Evolutionary conservation across 37 sponge, comb jelly and placozoan genomes (phyloP), one percentile per base, ranked within the genome.

Genomic region (Ephydatia muelleri): DNA sequence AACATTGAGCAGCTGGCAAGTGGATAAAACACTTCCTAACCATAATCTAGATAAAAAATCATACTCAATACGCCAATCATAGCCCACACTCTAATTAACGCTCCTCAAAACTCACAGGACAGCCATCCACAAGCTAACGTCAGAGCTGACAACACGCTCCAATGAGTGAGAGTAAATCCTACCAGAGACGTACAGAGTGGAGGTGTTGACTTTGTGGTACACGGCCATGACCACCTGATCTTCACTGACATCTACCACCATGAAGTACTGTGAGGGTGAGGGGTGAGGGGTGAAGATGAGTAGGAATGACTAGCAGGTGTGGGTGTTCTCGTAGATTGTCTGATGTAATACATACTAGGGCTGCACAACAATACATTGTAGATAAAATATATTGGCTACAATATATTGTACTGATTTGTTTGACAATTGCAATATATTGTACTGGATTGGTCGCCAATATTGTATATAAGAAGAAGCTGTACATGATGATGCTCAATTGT

Each of bases 181-280:
- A 8, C 97, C 94, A 31, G 97, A 96, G 38, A 91, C 65, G 80
- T 96, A 96, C 35, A 96, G 87, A 67, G 86, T 88, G 26, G 94
- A 89, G 82, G 69, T 84, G 85, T 91, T 91, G 70, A 70, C 80
- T 40, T 85, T 68, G 72, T 96, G 96, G 73, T 91, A 89, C 37
- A 96, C 96, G 14, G 89, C 96, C 8, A 96, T 86, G 75, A 96
- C 86, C 48, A 93, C 92, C 80, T 93, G 94, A 26, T 81, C 82
- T 73, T 96, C 92, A 82, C 92, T 96, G 36, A 92, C 92, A 82
- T 96, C 97, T 68, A 93, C 89, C 37, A 96, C 75, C 23, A 85
- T 33, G 67, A 84, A 96, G 80, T 96, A 89, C 97, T 96, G 84
- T 4, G 57, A 1, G 16, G 1, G 16, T 16, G 16, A 1, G 19